Percentiles rank a stretch among this genome's conserved stretches.
Evolutionary conservation across 2,797 vertebrate species (phyloP).

Genomic region (Sebastolobus altivelis): DNA sequence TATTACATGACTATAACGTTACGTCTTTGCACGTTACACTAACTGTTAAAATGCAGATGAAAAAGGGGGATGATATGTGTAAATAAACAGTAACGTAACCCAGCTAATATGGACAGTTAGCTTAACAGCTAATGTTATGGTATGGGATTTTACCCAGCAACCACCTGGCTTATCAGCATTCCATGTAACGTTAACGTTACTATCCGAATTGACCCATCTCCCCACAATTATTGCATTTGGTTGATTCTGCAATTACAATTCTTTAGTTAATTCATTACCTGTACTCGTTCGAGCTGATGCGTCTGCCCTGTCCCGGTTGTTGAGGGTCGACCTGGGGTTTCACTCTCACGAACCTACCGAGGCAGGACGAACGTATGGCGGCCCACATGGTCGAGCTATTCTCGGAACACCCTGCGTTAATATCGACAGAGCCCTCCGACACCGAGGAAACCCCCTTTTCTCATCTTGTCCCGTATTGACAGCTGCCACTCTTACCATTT

Average conservation of each 20-base stretch:
- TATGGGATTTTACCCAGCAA: not conserved
- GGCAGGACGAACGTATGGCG: fast-evolving
- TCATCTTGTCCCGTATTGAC: not conserved
- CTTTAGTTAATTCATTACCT: constrained; percentile 72
- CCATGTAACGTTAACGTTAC: not conserved
- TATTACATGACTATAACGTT: not conserved
- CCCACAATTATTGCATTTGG: fast-evolving
- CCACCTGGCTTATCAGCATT: not conserved
- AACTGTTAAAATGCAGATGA: not conserved
- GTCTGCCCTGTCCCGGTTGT: constrained; percentile 77
- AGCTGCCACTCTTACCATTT: too few relatives aligned
- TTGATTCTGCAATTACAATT: not conserved
- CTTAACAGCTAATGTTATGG: not conserved
- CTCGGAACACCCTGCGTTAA: not conserved
- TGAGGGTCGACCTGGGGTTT: not conserved
- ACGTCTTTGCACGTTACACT: not conserved
- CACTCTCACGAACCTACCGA: too few relatives aligned
- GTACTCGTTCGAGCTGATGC: constrained; percentile 75
- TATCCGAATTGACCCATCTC: too few relatives aligned
- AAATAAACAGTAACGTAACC: not conserved
- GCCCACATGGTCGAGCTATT: not conserved
- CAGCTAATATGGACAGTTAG: not conserved
- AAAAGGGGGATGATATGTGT: not conserved
- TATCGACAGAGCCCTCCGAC: not conserved
- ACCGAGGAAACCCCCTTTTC: too few relatives aligned